Evolutionary conservation across 2,797 vertebrate genomes (phyloP), one percentile per base, ranked within the genome.

Genomic region (Clarias pachynema): DNA sequence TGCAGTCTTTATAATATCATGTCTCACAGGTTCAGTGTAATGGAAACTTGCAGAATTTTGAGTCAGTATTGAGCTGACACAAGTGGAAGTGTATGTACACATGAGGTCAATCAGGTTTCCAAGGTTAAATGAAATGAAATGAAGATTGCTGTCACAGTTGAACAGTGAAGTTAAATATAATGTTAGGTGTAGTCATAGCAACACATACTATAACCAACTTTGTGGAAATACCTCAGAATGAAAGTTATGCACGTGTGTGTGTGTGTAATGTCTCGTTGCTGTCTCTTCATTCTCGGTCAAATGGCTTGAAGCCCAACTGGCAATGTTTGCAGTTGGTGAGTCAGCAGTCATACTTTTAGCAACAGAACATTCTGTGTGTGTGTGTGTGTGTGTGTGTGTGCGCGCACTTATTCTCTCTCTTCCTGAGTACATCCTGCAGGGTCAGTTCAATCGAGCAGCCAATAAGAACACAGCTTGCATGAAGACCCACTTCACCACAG

Each of bases 291-390:
- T 77, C n/a, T 79, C 53, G 82, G 62, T 84, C 83, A 86, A 84
- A 79, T 82, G 74, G 79, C 82, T 44, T 70, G 66, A 74, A 81
- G 34, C 70, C 84, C 79, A 57, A 68, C 77, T 87, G 81, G 81
- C 74, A 83, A 56, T 86, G 65, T 79, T 78, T 79, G 80, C n/a
- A 78, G 56, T 69, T 86, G 72, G 80, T 86, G 85, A 86, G 85
- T 86, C 85, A 86, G 81, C 74, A 86, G 81, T 56, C 79, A 87
- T 83, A 84, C 82, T 85, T 49, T 84, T 66, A 79, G 40, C 66
- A 60, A 49, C 68, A 81, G 62, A 80, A 81, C 77, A 69, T 26
- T 84, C 29, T 79, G 15, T 86, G 62, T 86, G 44, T 85, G 31
- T 79, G 82, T 87, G 82, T 73, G 59, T 37, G 62, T 57, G 82